Base-by-base conservation (phyloP, 2,888 invertebrate genomes). In the Lepidochrysops patricia region DNA sequence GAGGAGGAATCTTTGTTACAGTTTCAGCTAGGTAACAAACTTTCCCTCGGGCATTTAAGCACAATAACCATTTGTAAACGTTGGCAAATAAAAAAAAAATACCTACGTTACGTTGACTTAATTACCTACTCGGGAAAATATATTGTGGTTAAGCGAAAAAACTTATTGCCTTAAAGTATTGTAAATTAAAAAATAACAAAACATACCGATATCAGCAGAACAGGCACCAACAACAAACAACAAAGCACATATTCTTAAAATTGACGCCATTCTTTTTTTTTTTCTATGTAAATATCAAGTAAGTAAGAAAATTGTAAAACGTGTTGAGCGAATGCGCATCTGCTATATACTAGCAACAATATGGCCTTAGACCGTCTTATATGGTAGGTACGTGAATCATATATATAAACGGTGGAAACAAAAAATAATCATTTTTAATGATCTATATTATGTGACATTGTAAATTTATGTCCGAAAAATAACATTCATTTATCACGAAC, bases 241-340 rank as follows among this genome's bases (percentile, higher is more conserved):
- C 76, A 89, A 74, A 76, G 80, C 88, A 89, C 88, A 80, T 66
- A 89, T 82, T 79, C 78, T 85, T 61, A 87, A 76, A 79, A 87
- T 76, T 67, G 84, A 84, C 74, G 84, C 77, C 88, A 54, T 54
- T 54, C 32, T 54, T 13, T 12, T 9, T 52, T 12, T 26, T 52
- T 7, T 15, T 54, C 19, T 19, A 5, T n/a, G n/a, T n/a, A n/a
- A n/a, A n/a, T n/a, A n/a, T n/a, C n/a, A n/a, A n/a, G n/a, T n/a
- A n/a, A n/a, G n/a, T n/a, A n/a, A n/a, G 12, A 32, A 71, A 63
- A 66, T 68, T 67, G 12, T 29, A 29, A 29, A 68, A 64, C 79
- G 76, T 75, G 71, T 66, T 71, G 58, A 69, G 69, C 70, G 72
- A 74, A 66, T 79, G 82, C 77, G 75, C 70, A 68, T 68, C 71